Evolutionary conservation across 2,888 invertebrate species (phyloP).

Genomic region (Drosophila birchii): DNA sequence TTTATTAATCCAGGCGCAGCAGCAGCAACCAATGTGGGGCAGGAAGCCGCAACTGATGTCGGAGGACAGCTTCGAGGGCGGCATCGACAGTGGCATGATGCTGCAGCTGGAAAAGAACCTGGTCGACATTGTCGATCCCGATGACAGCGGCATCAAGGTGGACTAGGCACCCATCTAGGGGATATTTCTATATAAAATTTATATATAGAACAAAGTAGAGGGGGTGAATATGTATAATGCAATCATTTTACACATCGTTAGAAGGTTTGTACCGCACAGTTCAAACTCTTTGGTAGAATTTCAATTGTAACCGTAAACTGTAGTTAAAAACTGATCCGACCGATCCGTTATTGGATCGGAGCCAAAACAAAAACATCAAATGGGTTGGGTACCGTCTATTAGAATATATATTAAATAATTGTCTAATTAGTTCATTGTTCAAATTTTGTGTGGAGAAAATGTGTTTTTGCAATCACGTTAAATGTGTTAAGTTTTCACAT

Average conservation of each 20-base stretch:
- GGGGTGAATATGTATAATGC: conserved; percentile 48
- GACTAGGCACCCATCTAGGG: conserved; percentile 57
- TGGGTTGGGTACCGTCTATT: conserved; percentile 65
- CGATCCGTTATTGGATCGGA: conserved; percentile 66
- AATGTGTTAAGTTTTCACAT: conserved; percentile 38
- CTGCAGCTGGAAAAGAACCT: conserved; percentile 88
- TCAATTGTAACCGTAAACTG: conserved; percentile 40
- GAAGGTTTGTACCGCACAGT: conserved; percentile 73
- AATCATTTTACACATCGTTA: conserved; percentile 59
- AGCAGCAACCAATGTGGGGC: conserved; percentile 46
- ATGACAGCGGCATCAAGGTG: conserved; percentile 82
- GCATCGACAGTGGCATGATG: conserved; percentile 88
- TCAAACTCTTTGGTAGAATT: conserved; percentile 65
- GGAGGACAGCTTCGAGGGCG: conserved; percentile 76
- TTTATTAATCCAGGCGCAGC: conserved; percentile 33
- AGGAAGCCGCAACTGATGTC: conserved; percentile 62
- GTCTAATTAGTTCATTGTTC: conserved; percentile 65
- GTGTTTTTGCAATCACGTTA: conserved; percentile 39
- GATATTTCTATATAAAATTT: conserved; percentile 37
- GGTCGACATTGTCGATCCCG: conserved; percentile 84
- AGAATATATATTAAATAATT: conserved; percentile 72
- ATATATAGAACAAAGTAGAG: conserved; percentile 26
- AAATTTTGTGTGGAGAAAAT: conserved; percentile 46
- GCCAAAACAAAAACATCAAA: conserved; percentile 44
- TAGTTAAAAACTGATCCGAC: conserved; percentile 56